A percentile compares a stretch with the other conserved stretches of the same genome.
Conservation (phyloP, 2,113 vertebrate species). For the Sus scrofa region T2T-Sscrofa CM000822.6:18177501-18178000, state of each 20-base stretch:
- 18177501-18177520: no score
- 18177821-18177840: neutral
- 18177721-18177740: neutral
- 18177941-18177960: neutral
- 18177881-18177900: neutral
- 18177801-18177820: neutral
- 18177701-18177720: neutral
- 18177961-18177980: neutral
- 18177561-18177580: neutral
- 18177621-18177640: neutral
- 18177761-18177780: neutral
- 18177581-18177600: neutral
- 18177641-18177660: neutral
- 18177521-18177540: conserved; percentile 17
- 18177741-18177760: neutral
- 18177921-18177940: conserved; percentile 44
- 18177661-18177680: neutral
- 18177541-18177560: neutral
- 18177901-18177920: conserved; percentile 20
- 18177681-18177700: neutral
- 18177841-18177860: neutral
- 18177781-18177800: neutral
- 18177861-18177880: neutral
- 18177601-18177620: neutral
- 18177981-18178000: neutral